Base-by-base conservation (phyloP, 2,113 vertebrate genomes). In the Boulengeromyrus knoepffleri region DNA sequence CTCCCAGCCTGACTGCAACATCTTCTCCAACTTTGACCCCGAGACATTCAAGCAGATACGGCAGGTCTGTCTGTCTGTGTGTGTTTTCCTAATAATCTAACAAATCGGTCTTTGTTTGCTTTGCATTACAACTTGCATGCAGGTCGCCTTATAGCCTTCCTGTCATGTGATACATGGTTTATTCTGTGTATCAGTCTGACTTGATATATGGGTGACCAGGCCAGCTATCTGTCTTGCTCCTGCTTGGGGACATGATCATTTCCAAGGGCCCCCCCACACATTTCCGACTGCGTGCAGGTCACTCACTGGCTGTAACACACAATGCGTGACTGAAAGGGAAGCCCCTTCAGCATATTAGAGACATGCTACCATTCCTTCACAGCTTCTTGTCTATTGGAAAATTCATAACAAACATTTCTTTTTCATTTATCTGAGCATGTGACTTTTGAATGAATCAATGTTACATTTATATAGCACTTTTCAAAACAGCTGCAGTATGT, bases 11-110 rank as follows among this genome's bases (percentile, higher is more conserved):
- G 97, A 99, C 88, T 97, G 96, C 93, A 98, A 99, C 95, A 98
- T 99, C 90, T 98, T 99, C 92, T 94, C 95, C 93, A 97, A 94
- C 0, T 94, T 98, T 2, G 92, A 96, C 45, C 92, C 96, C 0
- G 98, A 98, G 2, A 94, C 95, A 74, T 98, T 98, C 94, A 97
- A 96, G 90, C 97, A 97, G 94, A 97, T 99, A 88, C 94, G 97
- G 84, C 98, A 99, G 97, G 98, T 99, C 21, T 49, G 17, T 84
- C 36, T 42, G 19, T 58, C 36, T 36, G 5, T 21, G 49, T 46
- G 21, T 74, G 45, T 62, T 4, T 8, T 12, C 39, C 39, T 62
- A 39, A n/a, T 46, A 36, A 13, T 89, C 21, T 47, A 47, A 47
- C 0, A 45, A 47, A 42, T 80, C 15, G 13, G 15, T 15, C 31